Percentiles rank a stretch among this genome's conserved stretches.
These are phyloP conservation scores for Lota lota DNA, from an alignment of 2,113 vertebrate genomes.

Conservation along the genomic window DNA sequence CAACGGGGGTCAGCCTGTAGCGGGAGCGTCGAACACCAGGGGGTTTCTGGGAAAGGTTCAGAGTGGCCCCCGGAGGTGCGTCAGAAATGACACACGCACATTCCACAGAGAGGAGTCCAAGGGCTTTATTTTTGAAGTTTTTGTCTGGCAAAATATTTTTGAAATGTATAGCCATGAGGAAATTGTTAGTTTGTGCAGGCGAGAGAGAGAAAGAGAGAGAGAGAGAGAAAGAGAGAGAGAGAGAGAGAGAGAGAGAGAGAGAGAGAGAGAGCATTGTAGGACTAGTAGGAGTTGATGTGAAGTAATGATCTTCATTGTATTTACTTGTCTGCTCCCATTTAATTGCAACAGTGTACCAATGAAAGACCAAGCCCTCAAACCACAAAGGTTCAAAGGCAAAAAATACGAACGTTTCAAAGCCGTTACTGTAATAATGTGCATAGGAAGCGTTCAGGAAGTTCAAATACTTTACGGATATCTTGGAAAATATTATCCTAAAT, in stretches of 20 bases:
- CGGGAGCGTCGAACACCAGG: slow-evolving; percentile 22
- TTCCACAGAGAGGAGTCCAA: slow-evolving; percentile 27
- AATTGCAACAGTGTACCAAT: neutral
- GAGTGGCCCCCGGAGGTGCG: slow-evolving; percentile 7
- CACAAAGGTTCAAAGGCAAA: slow-evolving; percentile 14
- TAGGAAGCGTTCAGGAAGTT: neutral
- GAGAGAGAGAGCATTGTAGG: no score
- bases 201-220: no score
- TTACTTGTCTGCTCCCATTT: no score
- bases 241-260: no score
- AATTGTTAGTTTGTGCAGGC: neutral
- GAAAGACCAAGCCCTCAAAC: slow-evolving; percentile 1
- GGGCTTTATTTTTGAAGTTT: slow-evolving; percentile 15
- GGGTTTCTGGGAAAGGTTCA: slow-evolving; percentile 17
- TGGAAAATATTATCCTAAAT: no score
- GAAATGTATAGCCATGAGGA: neutral
- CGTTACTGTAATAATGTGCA: no score
- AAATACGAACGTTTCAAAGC: no score
- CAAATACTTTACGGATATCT: slow-evolving; percentile 7
- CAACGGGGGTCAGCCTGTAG: slow-evolving; percentile 23
- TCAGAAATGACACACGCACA: slow-evolving; percentile 24
- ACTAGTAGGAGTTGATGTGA: no score
- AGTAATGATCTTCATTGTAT: no score
- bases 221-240: no score
- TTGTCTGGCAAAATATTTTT: neutral